phyloP scores from a whole-genome alignment of 2,113 vertebrate species.

The Lophotis ruficrista region DNA sequence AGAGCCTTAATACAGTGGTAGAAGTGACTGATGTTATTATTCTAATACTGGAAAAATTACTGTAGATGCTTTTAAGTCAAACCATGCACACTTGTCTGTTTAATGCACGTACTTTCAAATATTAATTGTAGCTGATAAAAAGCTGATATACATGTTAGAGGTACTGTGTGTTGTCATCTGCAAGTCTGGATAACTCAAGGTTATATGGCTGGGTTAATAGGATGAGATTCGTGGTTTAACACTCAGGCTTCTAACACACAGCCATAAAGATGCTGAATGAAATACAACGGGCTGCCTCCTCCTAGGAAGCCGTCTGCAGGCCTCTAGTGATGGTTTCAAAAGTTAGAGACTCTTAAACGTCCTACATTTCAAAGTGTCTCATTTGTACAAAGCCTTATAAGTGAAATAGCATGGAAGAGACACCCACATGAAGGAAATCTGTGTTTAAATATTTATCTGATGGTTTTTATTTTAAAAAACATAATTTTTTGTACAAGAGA shows the following conservation, averaged over 20 bases:
- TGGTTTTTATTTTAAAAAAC: slow-evolving; percentile 56
- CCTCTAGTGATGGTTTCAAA: slow-evolving; percentile 65
- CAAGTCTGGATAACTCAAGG: slow-evolving; percentile 69
- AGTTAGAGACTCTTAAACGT: slow-evolving; percentile 58
- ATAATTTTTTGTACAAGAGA: slow-evolving; percentile 35
- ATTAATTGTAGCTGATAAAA: slow-evolving; percentile 11
- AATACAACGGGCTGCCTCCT: slow-evolving; percentile 59
- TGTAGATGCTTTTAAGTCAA: neutral
- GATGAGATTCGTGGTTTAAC: slow-evolving; percentile 66
- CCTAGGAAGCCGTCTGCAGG: slow-evolving; percentile 30
- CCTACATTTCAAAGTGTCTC: slow-evolving; percentile 36
- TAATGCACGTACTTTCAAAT: neutral
- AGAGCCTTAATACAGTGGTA: neutral
- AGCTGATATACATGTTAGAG: slow-evolving; percentile 30
- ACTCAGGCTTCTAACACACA: slow-evolving; percentile 63
- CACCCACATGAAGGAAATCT: slow-evolving; percentile 41
- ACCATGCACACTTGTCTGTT: neutral
- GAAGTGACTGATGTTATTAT: neutral
- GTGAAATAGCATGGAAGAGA: slow-evolving; percentile 26
- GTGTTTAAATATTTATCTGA: slow-evolving; percentile 67
- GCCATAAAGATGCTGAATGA: slow-evolving; percentile 64
- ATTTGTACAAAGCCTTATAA: slow-evolving; percentile 50
- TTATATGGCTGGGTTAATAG: slow-evolving; percentile 71
- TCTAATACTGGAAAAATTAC: neutral
- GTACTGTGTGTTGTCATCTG: slow-evolving; percentile 22